Evolutionary conservation across 1,140 invertebrate genomes (phyloP).

Genomic region (Ptiloglossa arizonensis): DNA sequence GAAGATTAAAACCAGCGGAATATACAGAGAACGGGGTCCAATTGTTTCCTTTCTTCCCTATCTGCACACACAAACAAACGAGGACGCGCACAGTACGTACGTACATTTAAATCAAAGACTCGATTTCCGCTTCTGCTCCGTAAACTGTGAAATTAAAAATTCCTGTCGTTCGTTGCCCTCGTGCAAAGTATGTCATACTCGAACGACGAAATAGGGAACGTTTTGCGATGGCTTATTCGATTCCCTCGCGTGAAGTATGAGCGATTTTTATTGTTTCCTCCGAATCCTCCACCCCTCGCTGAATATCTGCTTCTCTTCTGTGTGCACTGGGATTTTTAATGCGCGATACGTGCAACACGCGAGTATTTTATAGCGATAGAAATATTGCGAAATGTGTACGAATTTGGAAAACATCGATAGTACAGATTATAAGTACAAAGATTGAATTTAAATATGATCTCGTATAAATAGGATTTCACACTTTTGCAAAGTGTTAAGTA

Average conservation of each 20-base stretch:
- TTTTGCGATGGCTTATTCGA: neutral
- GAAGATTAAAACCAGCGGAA: neutral
- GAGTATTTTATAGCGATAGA: too few species aligned
- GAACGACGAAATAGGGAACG: neutral
- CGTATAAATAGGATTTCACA: too few species aligned
- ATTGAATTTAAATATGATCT: too few species aligned
- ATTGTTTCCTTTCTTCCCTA: neutral
- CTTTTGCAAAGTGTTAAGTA: too few species aligned
- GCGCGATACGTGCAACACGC: too few species aligned
- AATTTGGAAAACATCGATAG: too few species aligned
- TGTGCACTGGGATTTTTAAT: too few species aligned
- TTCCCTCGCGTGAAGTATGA: neutral
- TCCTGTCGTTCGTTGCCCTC: neutral
- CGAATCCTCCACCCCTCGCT: neutral
- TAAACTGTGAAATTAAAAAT: slow-evolving; percentile 21
- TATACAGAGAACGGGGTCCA: too few species aligned
- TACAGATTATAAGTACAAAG: too few species aligned
- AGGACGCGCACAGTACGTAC: too few species aligned
- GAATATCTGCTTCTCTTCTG: too few species aligned
- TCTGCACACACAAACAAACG: neutral
- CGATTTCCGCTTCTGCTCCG: neutral
- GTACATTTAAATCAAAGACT: neutral
- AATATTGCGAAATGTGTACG: too few species aligned
- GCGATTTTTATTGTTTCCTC: neutral
- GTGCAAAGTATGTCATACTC: neutral